Evolutionary conservation across 2,797 vertebrate species (phyloP).

Genomic region (Natrix natrix): DNA sequence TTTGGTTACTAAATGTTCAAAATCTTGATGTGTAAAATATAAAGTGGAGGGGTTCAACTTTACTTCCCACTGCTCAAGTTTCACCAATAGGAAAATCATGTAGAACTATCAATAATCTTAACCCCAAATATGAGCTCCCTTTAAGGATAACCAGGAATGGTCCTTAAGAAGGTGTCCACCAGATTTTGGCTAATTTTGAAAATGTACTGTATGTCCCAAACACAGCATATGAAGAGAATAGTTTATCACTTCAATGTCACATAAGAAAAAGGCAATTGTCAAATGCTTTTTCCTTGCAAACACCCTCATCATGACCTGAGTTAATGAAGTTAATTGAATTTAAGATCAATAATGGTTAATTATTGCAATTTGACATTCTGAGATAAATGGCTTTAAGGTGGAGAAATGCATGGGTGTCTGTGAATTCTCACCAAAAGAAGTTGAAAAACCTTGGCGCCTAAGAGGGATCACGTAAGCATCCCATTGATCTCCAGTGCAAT

Average conservation of each 20-base stretch:
- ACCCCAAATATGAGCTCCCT: background rate
- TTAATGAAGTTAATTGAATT: conserved; percentile 99
- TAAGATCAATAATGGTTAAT: conserved; percentile 99
- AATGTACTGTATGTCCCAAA: conserved; percentile 38
- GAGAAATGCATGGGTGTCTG: conserved; percentile 68
- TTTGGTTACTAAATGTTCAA: background rate
- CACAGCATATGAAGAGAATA: conserved; percentile 43
- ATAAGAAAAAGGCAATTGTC: conserved; percentile 76
- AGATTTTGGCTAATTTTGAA: conserved; percentile 33
- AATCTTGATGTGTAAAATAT: background rate
- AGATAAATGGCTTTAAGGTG: conserved; percentile 89
- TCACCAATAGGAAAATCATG: background rate
- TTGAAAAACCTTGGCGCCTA: conserved; percentile 76
- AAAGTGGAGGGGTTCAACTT: background rate
- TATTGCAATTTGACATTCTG: conserved; percentile 98
- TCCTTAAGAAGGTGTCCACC: conserved; percentile 43
- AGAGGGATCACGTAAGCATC: conserved; percentile 81
- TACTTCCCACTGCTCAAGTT: background rate
- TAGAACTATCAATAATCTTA: background rate
- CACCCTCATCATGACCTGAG: conserved; percentile 82
- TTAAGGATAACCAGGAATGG: conserved; percentile 19
- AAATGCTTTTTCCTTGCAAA: conserved; percentile 78
- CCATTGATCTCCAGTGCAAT: conserved; percentile 86
- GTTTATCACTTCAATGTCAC: conserved; percentile 68
- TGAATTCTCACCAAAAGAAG: conserved; percentile 71